phyloP scores from a whole-genome alignment of 2,113 vertebrate genomes.

The Atrichornis clamosus region DNA sequence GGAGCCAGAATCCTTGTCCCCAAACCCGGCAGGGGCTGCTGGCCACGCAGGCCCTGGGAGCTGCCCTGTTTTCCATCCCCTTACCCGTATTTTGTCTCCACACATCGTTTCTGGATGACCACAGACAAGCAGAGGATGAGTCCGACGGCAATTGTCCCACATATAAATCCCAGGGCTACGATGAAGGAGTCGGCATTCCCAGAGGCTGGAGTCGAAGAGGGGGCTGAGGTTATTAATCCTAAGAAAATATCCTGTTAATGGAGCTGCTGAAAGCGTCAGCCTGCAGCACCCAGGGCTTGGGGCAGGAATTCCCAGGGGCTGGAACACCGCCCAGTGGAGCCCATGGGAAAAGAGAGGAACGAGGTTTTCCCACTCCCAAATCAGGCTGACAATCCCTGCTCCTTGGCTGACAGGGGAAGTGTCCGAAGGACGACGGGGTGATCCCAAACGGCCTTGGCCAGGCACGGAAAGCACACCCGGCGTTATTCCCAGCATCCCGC shows the following conservation, averaged over 20 bases:
- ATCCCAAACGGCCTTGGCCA: neutral
- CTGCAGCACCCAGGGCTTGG: neutral
- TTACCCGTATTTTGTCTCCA: constrained; percentile 83
- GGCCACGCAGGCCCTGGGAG: neutral
- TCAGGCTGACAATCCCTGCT: neutral
- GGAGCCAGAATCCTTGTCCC: neutral
- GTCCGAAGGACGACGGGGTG: neutral
- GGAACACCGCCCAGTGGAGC: neutral
- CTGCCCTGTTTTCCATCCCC: neutral
- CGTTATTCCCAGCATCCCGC: fast-evolving
- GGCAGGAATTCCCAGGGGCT: neutral
- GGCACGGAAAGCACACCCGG: neutral
- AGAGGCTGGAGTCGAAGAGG: constrained; percentile 77
- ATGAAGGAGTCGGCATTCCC: constrained; percentile 67
- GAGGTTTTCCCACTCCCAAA: neutral
- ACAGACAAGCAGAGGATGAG: constrained; percentile 76
- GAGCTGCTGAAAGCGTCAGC: neutral
- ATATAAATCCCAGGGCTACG: constrained; percentile 79
- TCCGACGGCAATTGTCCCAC: constrained; percentile 72
- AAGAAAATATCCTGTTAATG: constrained; percentile 6
- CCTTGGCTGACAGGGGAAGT: neutral
- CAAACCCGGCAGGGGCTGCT: fast-evolving
- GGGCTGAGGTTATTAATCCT: constrained; percentile 68
- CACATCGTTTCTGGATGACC: constrained; percentile 73
- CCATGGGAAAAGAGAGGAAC: fast-evolving